A percentile compares a stretch with the other conserved stretches of the same genome.
These are phyloP conservation scores for Muscicapa comitata DNA, from an alignment of 2,797 vertebrate genomes.

Conservation along the genomic window DNA sequence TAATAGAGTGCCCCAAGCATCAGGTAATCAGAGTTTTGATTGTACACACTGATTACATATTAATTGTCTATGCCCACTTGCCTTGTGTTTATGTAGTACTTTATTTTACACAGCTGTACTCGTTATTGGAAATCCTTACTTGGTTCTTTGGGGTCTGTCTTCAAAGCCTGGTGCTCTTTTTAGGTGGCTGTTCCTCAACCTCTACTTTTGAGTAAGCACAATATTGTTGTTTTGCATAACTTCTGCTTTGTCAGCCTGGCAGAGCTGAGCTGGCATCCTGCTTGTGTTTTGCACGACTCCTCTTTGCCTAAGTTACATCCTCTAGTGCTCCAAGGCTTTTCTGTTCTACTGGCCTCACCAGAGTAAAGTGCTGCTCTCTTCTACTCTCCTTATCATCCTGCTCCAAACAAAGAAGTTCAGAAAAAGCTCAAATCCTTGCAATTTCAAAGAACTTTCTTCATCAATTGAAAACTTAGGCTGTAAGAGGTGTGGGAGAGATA, in stretches of 20 bases:
- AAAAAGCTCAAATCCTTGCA: background rate
- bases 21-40: background rate
- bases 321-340: background rate
- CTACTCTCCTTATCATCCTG: background rate
- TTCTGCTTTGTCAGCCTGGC: background rate
- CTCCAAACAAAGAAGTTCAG: background rate
- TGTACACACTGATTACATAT: background rate
- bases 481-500: background rate
- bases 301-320: background rate
- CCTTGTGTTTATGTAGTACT: background rate
- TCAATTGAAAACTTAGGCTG: background rate
- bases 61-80: background rate
- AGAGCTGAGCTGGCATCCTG: background rate
- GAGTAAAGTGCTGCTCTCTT: background rate
- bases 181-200: background rate
- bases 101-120: background rate
- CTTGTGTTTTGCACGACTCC: background rate
- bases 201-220: background rate
- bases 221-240: background rate
- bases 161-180: background rate
- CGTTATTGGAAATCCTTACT: background rate
- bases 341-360: background rate
- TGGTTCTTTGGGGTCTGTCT: background rate
- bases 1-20: rapidly evolving
- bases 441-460: background rate